Evolutionary conservation across 2,888 invertebrate genomes (phyloP).

Genomic region (Orthosia gothica): DNA sequence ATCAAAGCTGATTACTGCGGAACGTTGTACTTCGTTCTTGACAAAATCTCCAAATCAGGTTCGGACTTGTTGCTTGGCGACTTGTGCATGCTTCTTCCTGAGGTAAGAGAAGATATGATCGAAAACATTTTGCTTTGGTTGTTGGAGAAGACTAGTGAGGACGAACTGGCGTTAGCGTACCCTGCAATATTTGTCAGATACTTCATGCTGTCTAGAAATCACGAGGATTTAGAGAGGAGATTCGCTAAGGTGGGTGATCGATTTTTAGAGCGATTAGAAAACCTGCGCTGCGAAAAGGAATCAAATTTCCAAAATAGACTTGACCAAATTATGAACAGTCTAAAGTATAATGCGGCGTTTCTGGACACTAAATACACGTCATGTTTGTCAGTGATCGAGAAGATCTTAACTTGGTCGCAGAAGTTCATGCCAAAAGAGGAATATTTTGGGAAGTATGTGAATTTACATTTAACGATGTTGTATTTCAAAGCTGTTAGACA

Average conservation of each 20-base stretch:
- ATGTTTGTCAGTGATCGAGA: conserved; percentile 75
- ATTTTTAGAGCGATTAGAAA: conserved; percentile 73
- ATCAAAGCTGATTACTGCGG: conserved; percentile 76
- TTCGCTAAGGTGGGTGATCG: conserved; percentile 69
- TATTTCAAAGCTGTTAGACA: conserved; percentile 78
- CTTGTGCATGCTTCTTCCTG: conserved; percentile 69
- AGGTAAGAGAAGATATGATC: conserved; percentile 67
- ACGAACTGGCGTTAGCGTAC: conserved; percentile 58
- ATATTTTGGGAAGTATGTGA: conserved; percentile 72
- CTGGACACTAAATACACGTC: conserved; percentile 71
- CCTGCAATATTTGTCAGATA: conserved; percentile 76
- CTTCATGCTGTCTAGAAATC: conserved; percentile 72
- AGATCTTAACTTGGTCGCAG: conserved; percentile 70
- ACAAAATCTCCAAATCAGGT: conserved; percentile 55
- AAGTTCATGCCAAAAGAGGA: conserved; percentile 73
- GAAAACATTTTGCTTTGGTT: conserved; percentile 62
- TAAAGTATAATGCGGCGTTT: conserved; percentile 76
- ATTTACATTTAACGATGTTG: conserved; percentile 79
- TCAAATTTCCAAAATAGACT: conserved; percentile 37
- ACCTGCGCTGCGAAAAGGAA: conserved; percentile 8
- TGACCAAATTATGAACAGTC: conserved; percentile 66
- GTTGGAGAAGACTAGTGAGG: conserved; percentile 54
- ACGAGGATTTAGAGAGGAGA: conserved; percentile 67
- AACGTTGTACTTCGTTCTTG: conserved; percentile 68
- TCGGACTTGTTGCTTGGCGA: conserved; percentile 65